These are phyloP conservation scores for Synergus itoensis DNA, from an alignment of 2,888 invertebrate genomes.

Conservation along the genomic window DNA sequence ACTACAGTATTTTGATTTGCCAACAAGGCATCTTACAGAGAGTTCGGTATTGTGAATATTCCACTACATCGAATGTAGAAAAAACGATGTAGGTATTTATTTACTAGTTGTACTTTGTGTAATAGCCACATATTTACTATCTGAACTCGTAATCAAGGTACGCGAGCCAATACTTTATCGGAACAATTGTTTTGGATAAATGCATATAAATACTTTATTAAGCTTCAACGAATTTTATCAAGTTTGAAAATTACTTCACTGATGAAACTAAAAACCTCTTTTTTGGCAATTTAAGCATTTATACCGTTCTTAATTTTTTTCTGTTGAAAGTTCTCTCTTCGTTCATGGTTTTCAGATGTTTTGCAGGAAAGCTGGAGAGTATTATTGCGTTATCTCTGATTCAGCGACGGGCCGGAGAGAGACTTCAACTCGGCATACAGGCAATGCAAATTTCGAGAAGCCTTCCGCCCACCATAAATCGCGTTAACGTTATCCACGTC, in stretches of 20 bases:
- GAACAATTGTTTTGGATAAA: too few species aligned
- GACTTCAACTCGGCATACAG: constrained; percentile 34
- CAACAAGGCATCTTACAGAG: neutral
- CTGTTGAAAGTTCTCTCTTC: constrained; percentile 13
- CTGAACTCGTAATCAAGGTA: neutral
- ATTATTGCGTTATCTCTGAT: constrained; percentile 38
- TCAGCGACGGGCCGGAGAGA: constrained; percentile 32
- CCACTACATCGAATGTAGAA: neutral
- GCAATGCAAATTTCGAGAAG: constrained; percentile 69
- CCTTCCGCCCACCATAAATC: constrained; percentile 68
- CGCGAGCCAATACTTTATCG: too few species aligned
- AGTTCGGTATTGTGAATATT: neutral
- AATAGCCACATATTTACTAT: neutral
- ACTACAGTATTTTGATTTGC: neutral
- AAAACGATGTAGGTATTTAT: neutral
- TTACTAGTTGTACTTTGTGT: neutral
- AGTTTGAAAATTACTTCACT: too few species aligned
- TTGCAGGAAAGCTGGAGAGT: constrained; percentile 8
- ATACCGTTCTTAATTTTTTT: neutral
- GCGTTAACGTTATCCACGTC: constrained; percentile 63
- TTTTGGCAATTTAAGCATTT: too few species aligned
- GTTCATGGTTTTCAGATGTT: neutral
- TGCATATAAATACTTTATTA: too few species aligned
- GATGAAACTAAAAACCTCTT: too few species aligned
- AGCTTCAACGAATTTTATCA: too few species aligned